Evolutionary conservation across 2,113 vertebrate genomes (phyloP).

Genomic region (Varanus komodoensis): DNA sequence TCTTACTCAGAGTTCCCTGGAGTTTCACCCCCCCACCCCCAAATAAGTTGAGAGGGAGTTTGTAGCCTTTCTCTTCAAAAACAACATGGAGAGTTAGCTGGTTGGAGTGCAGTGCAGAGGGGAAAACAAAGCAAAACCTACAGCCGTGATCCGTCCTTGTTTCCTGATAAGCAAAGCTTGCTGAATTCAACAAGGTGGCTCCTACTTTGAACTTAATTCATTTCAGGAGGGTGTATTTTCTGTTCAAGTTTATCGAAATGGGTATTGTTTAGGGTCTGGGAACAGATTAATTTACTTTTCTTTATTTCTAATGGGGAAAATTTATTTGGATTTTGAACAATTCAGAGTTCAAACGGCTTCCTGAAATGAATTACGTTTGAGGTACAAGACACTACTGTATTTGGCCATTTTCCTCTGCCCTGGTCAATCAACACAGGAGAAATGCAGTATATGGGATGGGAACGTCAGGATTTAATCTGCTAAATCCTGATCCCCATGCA

Average conservation of each 20-base stretch:
- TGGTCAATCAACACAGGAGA: neutral
- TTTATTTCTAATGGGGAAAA: no score
- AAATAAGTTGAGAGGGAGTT: neutral
- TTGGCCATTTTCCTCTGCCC: neutral
- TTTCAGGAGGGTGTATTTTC: no score
- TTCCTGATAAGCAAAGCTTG: neutral
- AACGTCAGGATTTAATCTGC: neutral
- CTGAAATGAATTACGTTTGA: no score
- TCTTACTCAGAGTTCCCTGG: neutral
- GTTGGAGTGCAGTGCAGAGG: neutral
- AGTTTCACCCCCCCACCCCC: neutral
- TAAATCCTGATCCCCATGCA: neutral
- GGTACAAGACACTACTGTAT: neutral
- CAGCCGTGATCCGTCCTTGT: no score
- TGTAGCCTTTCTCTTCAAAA: neutral
- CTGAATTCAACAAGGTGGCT: no score
- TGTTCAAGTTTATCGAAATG: no score
- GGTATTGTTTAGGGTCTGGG: no score
- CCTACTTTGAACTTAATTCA: no score
- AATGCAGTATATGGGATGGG: neutral
- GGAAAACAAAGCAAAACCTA: no score
- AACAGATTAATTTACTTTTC: no score
- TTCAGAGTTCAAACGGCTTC: no score
- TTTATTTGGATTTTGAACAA: no score
- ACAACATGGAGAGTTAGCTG: neutral